Conservation (phyloP, 2,113 vertebrate species). For the Myrmecophaga tridactyla region DNA sequence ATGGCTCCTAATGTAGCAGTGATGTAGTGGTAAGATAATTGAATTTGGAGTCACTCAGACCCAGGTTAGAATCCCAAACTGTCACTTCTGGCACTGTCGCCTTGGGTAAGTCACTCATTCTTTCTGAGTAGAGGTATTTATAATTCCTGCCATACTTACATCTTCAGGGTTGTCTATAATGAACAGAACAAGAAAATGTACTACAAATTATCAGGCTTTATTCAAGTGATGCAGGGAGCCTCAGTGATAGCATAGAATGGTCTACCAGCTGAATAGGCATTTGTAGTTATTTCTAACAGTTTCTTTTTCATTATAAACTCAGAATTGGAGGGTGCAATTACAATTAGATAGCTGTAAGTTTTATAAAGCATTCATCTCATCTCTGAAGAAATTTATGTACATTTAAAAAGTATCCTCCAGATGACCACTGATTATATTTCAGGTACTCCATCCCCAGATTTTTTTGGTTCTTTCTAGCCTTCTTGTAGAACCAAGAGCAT, state of each 20-base stretch:
- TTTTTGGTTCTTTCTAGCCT: background rate
- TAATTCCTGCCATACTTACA: background rate
- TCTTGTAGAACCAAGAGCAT: background rate
- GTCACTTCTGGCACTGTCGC: background rate
- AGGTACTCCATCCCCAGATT: background rate
- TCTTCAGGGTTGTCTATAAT: background rate
- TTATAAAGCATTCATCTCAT: background rate
- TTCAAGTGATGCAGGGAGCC: background rate
- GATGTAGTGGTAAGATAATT: background rate
- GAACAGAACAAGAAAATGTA: background rate
- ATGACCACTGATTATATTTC: background rate
- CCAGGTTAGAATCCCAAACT: background rate
- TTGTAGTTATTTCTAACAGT: conserved; percentile 41
- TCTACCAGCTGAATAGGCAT: background rate
- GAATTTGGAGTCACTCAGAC: background rate
- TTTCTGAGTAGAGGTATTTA: background rate
- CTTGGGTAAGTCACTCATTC: background rate
- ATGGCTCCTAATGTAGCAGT: background rate
- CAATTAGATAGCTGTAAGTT: conserved; percentile 22
- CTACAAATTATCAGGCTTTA: background rate
- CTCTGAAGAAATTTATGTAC: background rate
- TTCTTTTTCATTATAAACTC: conserved; percentile 44
- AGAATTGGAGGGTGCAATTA: background rate
- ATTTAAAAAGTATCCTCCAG: conserved; percentile 37
- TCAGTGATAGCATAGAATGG: background rate